Evolutionary conservation across 2,113 vertebrate species (phyloP), one percentile per base, ranked within the genome.

Genomic region (Tricholaema leucomelas): DNA sequence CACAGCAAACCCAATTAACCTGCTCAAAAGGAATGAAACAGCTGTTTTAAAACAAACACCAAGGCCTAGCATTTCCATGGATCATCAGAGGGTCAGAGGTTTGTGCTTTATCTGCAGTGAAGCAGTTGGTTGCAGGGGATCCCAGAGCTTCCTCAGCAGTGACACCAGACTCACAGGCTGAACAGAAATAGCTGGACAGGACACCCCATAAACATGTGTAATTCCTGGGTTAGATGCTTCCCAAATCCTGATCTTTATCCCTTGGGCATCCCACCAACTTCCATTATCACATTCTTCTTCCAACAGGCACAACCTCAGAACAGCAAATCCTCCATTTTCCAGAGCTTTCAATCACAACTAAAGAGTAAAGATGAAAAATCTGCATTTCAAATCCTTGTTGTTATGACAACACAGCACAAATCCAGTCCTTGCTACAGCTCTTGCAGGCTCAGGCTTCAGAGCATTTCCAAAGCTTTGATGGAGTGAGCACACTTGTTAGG

Each of bases 361-460:
- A 76, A 86, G 92, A 85, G 76, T 35, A 81, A 93, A 92, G 92
- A 92, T n/a, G 76, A 90, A 81, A 92, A 96, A 97, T 97, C 95
- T 97, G 96, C 96, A 97, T 97, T 97, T 97, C 96, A 97, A 97
- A 97, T 97, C 84, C 44, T 97, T 97, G 97, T 97, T 97, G 97
- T 97, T 97, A 97, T 97, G 98, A 97, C 97, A 98, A 97, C 97
- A 94, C 93, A 17, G 25, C 85, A 61, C 35, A 72, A 81, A 86
- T 97, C 69, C 85, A 76, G 90, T 84, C 77, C 65, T 83, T 25
- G 86, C 88, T 76, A 92, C 27, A 30, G 69, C 52, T 78, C 48
- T 87, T 36, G 60, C 90, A 67, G 73, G 73, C 89, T 71, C 11
- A 2, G 85, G 87, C 81, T 94, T 79, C 93, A 67, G 91, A 90